Conservation (phyloP, 1,140 invertebrate genomes). For the Drosophila varians region DNA sequence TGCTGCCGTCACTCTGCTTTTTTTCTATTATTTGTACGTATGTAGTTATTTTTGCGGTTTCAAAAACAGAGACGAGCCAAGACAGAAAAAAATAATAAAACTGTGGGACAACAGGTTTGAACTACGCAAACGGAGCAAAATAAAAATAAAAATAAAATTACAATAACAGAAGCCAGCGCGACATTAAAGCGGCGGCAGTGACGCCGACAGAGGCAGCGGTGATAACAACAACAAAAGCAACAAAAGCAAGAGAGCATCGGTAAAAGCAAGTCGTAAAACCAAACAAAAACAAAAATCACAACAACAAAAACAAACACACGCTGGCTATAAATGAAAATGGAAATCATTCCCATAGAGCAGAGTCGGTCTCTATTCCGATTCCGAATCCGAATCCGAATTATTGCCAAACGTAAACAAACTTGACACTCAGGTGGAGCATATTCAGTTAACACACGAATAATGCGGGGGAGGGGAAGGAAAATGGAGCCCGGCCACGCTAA, state of each 20-base stretch:
- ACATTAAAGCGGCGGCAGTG: neutral
- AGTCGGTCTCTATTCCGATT: no score
- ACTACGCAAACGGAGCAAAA: constrained; percentile 55
- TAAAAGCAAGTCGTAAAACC: neutral
- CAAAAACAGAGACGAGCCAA: constrained; percentile 13
- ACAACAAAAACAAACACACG: neutral
- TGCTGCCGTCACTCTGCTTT: neutral
- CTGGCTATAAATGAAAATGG: constrained; percentile 27
- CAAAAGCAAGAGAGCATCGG: neutral
- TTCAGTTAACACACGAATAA: constrained; percentile 7
- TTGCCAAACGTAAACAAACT: constrained; percentile 54
- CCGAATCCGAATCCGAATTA: constrained; percentile 15
- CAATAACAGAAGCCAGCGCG: constrained; percentile 61
- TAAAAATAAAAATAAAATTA: constrained; percentile 44
- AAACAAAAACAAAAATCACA: neutral
- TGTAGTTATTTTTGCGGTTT: constrained; percentile 4
- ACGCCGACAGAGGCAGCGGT: neutral
- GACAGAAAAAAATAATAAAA: constrained; percentile 7
- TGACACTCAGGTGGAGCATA: constrained; percentile 63
- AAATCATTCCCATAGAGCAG: constrained; percentile 38
- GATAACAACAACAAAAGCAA: neutral
- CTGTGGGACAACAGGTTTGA: constrained; percentile 56
- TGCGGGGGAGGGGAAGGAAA: no score
- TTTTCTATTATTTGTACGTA: no score
- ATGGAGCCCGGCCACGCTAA: constrained; percentile 4